These are phyloP conservation scores for Sardinella longiceps DNA, from an alignment of 2,797 vertebrate species.

Conservation along the genomic window DNA sequence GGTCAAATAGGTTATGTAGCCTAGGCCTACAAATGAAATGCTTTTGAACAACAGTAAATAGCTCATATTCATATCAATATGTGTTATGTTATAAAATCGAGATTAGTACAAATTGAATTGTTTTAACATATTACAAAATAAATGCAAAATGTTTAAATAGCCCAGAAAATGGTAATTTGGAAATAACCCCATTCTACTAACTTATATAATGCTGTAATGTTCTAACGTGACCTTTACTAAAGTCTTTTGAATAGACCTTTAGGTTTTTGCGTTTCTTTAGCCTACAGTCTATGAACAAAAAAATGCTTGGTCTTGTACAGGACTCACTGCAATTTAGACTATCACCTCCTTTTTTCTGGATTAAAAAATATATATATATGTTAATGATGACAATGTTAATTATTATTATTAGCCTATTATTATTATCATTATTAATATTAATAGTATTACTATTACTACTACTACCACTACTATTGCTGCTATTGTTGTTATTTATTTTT, in stretches of 20 bases:
- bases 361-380: no score
- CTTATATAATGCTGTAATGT: no score
- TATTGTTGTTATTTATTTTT: not conserved
- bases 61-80: not conserved
- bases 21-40: not conserved
- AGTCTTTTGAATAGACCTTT: not conserved
- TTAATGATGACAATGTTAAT: no score
- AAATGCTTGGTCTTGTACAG: not conserved
- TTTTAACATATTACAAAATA: not conserved
- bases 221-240: no score
- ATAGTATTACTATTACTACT: not conserved
- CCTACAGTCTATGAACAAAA: no score
- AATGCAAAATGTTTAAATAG: not conserved
- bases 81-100: not conserved
- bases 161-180: not conserved
- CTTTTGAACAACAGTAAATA: not conserved
- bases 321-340: no score
- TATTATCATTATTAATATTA: slow-evolving; percentile 19
- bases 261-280: not conserved
- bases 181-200: no score
- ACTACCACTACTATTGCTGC: not conserved
- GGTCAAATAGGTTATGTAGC: no score
- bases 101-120: not conserved
- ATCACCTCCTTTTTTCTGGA: no score
- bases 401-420: not conserved